Percentiles rank a stretch among this genome's conserved stretches.
Conservation (phyloP, 2,797 vertebrate genomes). For the Typhlichthys eigenmanni region DNA sequence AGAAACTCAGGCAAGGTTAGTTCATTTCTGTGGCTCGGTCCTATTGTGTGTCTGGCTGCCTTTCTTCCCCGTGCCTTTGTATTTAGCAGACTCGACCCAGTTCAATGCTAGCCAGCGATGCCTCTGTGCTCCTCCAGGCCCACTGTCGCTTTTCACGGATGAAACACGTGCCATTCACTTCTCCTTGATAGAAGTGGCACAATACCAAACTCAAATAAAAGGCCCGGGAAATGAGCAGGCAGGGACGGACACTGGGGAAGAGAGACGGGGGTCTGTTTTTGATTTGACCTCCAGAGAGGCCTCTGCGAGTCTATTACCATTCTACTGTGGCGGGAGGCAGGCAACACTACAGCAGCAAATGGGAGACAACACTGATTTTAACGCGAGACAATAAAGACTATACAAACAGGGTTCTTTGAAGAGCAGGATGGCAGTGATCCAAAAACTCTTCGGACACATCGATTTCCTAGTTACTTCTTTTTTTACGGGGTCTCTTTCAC, state of each 20-base stretch:
- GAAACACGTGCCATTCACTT: constrained; percentile 62
- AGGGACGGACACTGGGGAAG: no score
- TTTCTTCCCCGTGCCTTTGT: constrained; percentile 64
- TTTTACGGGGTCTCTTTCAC: constrained; percentile 55
- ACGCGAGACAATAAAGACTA: not conserved
- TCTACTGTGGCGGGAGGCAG: constrained; percentile 2
- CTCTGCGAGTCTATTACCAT: constrained; percentile 6
- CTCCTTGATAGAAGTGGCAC: constrained; percentile 63
- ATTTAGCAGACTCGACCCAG: constrained; percentile 54
- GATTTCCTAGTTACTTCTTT: constrained; percentile 52
- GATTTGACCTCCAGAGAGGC: constrained; percentile 46
- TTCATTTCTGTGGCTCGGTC: constrained; percentile 68
- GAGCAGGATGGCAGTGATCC: constrained; percentile 19
- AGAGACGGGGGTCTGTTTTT: constrained; percentile 12
- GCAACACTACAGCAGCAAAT: constrained; percentile 17
- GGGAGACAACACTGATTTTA: constrained; percentile 32
- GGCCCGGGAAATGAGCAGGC: constrained; percentile 1
- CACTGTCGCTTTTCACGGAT: constrained; percentile 60
- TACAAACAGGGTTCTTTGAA: constrained; percentile 39
- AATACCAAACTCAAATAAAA: constrained; percentile 51
- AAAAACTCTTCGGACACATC: constrained; percentile 44
- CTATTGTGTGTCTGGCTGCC: constrained; percentile 72
- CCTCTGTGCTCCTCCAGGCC: constrained; percentile 62
- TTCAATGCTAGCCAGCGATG: constrained; percentile 63
- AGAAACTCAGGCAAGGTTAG: constrained; percentile 70